Evolutionary conservation across 2,113 vertebrate species (phyloP), one percentile per base, ranked within the genome.

Genomic region (Neotoma lepida): DNA sequence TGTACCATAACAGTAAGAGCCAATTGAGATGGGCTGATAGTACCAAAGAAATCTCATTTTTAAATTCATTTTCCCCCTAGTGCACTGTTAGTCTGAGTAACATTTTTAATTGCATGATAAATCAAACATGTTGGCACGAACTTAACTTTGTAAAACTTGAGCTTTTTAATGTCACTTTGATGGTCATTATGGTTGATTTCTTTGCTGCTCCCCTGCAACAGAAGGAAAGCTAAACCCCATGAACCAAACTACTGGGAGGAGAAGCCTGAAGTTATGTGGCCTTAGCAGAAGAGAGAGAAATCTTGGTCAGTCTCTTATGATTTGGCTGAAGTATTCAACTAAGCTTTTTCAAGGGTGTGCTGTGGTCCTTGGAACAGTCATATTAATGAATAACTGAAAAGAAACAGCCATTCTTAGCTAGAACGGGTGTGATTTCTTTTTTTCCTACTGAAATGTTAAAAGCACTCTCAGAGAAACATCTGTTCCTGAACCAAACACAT

Each of bases 61-160:
- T 66, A 7, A 14, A 95, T 68, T 73, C 35, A 64, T 91, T 61
- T 49, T 64, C 20, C 61, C 87, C 41, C 61, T 77, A 63, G 51
- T 46, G 56, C 63, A 80, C 74, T 90, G 30, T 73, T 94, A 78
- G 85, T 13, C 64, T 96, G 77, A 85, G 81, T 76, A 96, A 96
- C 81, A 97, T 97, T 98, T 98, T 96, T 98, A 98, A 98, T 96
- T 92, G 95, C 92, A 96, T 92, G 82, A 96, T 86, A 56, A 90
- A 95, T 89, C 94, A 85, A 92, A 95, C 97, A 97, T 41, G 73
- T 95, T 98, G 70, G 94, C 94, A 90, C 81, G 90, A 97, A 86
- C 14, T 84, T 88, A 97, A 97, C 96, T 97, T 68, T 71, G 35
- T 90, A 92, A 82, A 97, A 97, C 86, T 49, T 86, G 71, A 88